A percentile compares a stretch with the other conserved stretches of the same genome.
phyloP scores from a whole-genome alignment of 2,888 invertebrate species.

The Eueremaeus valkanovi region DNA sequence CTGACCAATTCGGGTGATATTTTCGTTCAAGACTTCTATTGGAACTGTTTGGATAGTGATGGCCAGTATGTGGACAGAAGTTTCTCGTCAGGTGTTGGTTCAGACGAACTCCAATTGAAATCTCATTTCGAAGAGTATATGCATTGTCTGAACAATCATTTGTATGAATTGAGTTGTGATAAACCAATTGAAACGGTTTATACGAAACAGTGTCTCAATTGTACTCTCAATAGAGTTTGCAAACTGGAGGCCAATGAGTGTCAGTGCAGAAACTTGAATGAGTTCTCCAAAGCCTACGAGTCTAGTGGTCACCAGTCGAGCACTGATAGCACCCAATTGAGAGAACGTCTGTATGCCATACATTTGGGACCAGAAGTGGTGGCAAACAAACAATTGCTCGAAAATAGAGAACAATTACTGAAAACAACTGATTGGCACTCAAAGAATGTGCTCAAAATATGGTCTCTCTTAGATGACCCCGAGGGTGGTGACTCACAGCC shows the following conservation, averaged over 20 bases:
- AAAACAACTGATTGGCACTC: neutral
- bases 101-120: neutral
- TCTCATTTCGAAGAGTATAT: neutral
- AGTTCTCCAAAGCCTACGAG: neutral
- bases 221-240: neutral
- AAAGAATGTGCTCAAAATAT: too few species aligned
- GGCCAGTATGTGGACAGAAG: neutral
- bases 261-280: neutral
- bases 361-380: neutral
- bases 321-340: neutral
- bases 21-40: conserved; percentile 11
- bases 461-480: too few species aligned
- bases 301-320: neutral
- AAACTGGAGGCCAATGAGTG: neutral
- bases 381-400: neutral
- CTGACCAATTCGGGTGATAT: conserved; percentile 12
- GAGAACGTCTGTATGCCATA: neutral
- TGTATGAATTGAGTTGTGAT: neutral
- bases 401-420: neutral
- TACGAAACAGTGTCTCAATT: neutral
- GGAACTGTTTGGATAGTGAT: neutral
- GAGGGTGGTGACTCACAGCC: too few species aligned
- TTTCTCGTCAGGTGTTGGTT: neutral
- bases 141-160: neutral
- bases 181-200: neutral